Evolutionary conservation across 92 coral and sea anemone species (phyloP).

Genomic region (Ricordea florida): DNA sequence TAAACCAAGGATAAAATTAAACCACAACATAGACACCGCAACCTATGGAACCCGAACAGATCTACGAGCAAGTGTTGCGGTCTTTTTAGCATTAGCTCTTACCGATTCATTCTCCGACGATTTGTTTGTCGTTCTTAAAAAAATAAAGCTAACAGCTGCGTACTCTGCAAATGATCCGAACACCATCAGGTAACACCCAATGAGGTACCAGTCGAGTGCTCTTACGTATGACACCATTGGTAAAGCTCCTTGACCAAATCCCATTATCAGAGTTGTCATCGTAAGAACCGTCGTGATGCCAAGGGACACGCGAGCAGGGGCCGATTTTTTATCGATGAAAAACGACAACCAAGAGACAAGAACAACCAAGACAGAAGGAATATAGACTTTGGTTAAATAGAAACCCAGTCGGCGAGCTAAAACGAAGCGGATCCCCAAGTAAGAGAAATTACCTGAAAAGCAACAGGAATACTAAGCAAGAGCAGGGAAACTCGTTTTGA

Average conservation of each 20-base stretch:
- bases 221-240: constrained; percentile 90
- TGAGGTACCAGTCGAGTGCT: constrained; percentile 88
- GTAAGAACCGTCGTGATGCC: constrained; percentile 94
- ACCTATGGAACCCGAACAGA: no score
- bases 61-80: no score
- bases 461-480: neutral
- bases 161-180: constrained; percentile 86
- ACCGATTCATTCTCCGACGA: neutral
- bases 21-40: no score
- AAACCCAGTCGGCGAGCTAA: constrained; percentile 77
- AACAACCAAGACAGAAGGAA: constrained; percentile 84
- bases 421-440: constrained; percentile 54
- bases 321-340: constrained; percentile 86
- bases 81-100: no score
- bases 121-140: no score
- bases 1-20: no score
- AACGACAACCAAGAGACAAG: constrained; percentile 88
- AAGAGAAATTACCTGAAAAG: constrained; percentile 61
- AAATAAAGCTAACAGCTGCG: constrained; percentile 69
- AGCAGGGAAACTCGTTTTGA: no score
- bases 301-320: constrained; percentile 94
- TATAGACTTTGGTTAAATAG: constrained; percentile 80
- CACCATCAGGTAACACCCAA: constrained; percentile 84
- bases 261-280: constrained; percentile 90
- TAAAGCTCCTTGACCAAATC: constrained; percentile 80